Base-by-base conservation (phyloP, 2,797 vertebrate genomes). In the Megaceryle alcyon region DNA sequence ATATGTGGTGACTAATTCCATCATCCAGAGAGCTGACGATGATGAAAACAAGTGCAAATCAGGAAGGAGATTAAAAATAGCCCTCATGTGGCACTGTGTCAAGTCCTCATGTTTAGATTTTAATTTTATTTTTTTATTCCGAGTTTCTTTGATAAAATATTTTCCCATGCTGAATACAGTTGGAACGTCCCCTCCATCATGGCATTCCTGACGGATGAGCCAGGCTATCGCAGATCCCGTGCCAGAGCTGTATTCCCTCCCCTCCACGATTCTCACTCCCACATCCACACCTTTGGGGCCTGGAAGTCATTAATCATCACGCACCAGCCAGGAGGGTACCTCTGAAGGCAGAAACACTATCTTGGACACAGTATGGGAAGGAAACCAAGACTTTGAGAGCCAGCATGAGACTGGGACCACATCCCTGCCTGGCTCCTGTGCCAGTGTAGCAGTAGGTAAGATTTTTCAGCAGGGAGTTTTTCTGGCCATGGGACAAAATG, bases 141-240 rank as follows among this genome's bases (percentile, higher is more conserved):
- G 49, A 92, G 76, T 92, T 94, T 97, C 96, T 98, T 97, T 96
- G 97, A 98, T 98, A 98, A 98, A 97, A 86, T 97, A 98, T 95
- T 98, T 98, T 98, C 98, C 97, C 98, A 98, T 96, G 97, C 96
- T 91, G 95, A 96, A 95, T 71, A 69, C 90, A 88, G 79, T 96
- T 93, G 94, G 97, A 97, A 96, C 7, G 21, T 94, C 95, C 94
- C 82, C 84, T 94, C 73, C 73, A 49, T 51, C 73, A 2, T 14
- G 21, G 87, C 85, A 83, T 95, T 95, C 94, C 82, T 83, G 76
- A 90, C 0, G 14, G 93, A 90, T 90, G 70, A 73, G 69, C 88
- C 66, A 73, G 95, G 90, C 93, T 78, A 39, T 18, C 22, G 39
- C 83, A 49, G 69, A 80, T 44, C 70, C 48, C 79, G 25, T 88